Base-by-base conservation (phyloP, 2,888 invertebrate species). In the Desoria tigrina region DNA sequence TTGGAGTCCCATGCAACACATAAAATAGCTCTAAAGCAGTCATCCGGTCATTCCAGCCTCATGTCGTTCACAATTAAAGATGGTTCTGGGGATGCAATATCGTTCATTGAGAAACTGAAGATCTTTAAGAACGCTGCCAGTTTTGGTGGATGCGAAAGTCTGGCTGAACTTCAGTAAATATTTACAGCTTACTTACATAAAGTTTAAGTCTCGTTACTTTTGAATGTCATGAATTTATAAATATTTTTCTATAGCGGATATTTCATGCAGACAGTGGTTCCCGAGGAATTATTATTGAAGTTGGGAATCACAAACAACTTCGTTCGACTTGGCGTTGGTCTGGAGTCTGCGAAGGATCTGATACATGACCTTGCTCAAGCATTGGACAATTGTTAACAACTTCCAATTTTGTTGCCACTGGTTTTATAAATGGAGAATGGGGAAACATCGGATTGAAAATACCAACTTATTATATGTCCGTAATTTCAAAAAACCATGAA, bases 261-360 rank as follows among this genome's bases (percentile, higher is more conserved):
- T 51, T 84, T 84, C 84, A 85, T 83, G 2, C 84, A 85, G 75
- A 82, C 83, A 6, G 81, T 81, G 1, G 81, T 84, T 69, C 81
- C 82, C 1, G 78, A 78, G 21, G 82, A 81, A 39, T 80, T 81
- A 32, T 77, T 82, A 24, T 77, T 73, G 26, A 77, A 77, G 60
- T 77, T 82, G 11, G 81, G 83, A 21, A 83, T 85, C 65, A 80
- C 81, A 2, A 81, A 82, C 65, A 82, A 81, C 56, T 78, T 84
- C 57, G 80, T 85, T 28, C 78, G 85, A 51, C 77, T 85, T 9
- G 81, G 81, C 16, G 80, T 84, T 62, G 85, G 85, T 16, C 70
- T 84, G 6, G 85, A 85, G 72, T 79, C 81, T 53, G 73, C 78
- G 14, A 80, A 81, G 21, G 85, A 85, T 73, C 75, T 85, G 32